Conservation (phyloP, 1,140 invertebrate genomes). For the Pygmarrhopalites habei region DNA sequence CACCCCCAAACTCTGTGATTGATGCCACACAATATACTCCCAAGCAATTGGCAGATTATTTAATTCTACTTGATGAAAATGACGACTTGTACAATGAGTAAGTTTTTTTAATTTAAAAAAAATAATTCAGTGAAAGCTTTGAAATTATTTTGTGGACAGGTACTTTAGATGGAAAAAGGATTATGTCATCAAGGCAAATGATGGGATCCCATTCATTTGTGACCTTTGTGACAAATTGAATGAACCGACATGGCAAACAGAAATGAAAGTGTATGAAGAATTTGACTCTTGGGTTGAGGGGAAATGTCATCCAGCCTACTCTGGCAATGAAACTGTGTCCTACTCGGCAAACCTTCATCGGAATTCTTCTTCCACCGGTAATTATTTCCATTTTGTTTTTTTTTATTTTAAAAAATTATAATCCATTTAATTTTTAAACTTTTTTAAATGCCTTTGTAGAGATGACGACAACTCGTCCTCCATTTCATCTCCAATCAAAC, state of each 20-base stretch:
- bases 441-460: too few species aligned
- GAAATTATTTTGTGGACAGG: too few species aligned
- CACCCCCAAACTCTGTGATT: conserved; percentile 45
- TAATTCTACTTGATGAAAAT: conserved; percentile 44
- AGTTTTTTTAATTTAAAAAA: too few species aligned
- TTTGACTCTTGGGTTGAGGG: conserved; percentile 31
- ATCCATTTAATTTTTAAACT: too few species aligned
- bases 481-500: too few species aligned
- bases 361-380: background rate
- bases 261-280: conserved; percentile 34
- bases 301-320: conserved; percentile 24
- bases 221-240: conserved; percentile 38
- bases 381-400: too few species aligned
- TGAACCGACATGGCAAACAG: conserved; percentile 17
- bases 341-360: background rate
- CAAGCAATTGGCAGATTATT: conserved; percentile 45
- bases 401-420: too few species aligned
- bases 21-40: conserved; percentile 47
- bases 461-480: too few species aligned
- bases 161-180: conserved; percentile 47
- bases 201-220: conserved; percentile 33
- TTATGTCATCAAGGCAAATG: conserved; percentile 28
- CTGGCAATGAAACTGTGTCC: background rate
- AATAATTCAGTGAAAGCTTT: too few species aligned
- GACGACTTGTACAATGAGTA: conserved; percentile 45